These are phyloP conservation scores for Argyrosomus regius DNA, from an alignment of 2,797 vertebrate species.

Conservation along the genomic window DNA sequence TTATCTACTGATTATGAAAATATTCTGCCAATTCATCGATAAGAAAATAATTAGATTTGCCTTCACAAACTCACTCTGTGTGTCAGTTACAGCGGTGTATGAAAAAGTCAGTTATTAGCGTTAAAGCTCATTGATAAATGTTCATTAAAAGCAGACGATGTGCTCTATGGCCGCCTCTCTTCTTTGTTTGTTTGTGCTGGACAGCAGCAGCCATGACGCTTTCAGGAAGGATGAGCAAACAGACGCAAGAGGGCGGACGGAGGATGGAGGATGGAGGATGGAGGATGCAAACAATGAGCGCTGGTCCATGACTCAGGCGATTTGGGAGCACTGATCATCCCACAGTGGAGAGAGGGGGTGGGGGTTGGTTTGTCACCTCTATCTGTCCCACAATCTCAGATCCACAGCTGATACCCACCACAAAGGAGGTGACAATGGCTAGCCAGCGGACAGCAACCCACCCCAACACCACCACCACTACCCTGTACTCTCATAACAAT, in stretches of 20 bases:
- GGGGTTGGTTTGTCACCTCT: slow-evolving; percentile 63
- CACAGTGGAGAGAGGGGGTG: slow-evolving; percentile 25
- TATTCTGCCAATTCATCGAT: too few species aligned
- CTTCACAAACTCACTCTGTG: not conserved
- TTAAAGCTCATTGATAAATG: not conserved
- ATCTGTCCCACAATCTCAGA: slow-evolving; percentile 72
- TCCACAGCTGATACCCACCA: slow-evolving; percentile 82
- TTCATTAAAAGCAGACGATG: not conserved
- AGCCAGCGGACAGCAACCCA: slow-evolving; percentile 58
- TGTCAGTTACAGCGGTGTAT: not conserved
- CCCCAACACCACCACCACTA: slow-evolving; percentile 38
- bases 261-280: slow-evolving; percentile 35
- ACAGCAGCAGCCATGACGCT: slow-evolving; percentile 22
- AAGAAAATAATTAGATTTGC: too few species aligned
- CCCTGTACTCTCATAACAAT: slow-evolving; percentile 74
- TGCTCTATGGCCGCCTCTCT: not conserved
- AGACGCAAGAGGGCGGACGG: slow-evolving; percentile 27
- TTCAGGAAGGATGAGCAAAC: slow-evolving; percentile 50
- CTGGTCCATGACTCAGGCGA: slow-evolving; percentile 66
- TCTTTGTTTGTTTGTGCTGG: slow-evolving; percentile 35
- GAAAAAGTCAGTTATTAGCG: not conserved
- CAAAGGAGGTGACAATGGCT: slow-evolving; percentile 74
- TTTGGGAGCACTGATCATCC: slow-evolving; percentile 66
- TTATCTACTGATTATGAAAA: too few species aligned
- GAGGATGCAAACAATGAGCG: slow-evolving; percentile 59